These are phyloP conservation scores for Psylliodes chrysocephalus DNA, from an alignment of 2,888 invertebrate species.

Conservation along the genomic window DNA sequence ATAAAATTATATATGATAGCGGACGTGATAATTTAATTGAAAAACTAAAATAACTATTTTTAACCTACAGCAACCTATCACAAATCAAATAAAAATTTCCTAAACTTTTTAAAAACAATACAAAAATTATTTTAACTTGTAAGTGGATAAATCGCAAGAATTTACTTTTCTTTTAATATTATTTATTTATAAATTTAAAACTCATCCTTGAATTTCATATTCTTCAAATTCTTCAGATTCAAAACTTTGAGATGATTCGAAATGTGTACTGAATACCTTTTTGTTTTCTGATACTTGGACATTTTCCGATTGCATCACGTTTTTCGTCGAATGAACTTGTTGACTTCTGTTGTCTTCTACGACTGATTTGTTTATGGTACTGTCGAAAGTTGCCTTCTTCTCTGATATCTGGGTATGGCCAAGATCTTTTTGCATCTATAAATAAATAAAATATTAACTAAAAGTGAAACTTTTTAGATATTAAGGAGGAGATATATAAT, in stretches of 20 bases:
- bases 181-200: background rate
- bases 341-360: conserved; percentile 59
- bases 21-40: no score
- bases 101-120: background rate
- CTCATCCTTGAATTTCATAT: conserved; percentile 58
- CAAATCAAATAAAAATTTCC: background rate
- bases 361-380: conserved; percentile 58
- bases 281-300: conserved; percentile 56
- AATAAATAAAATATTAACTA: conserved; percentile 33
- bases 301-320: conserved; percentile 55
- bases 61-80: no score
- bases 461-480: no score
- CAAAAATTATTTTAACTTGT: background rate
- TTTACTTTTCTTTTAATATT: background rate
- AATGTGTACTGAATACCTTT: conserved; percentile 59
- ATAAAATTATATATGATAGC: no score
- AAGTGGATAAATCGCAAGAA: conserved; percentile 11
- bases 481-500: no score
- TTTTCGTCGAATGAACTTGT: conserved; percentile 56
- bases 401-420: conserved; percentile 60
- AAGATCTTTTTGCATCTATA: conserved; percentile 60
- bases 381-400: conserved; percentile 60
- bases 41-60: no score
- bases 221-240: conserved; percentile 63
- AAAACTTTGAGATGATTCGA: conserved; percentile 61